phyloP scores from a whole-genome alignment of 2,888 invertebrate genomes.

The Odontomyia ornata region DNA sequence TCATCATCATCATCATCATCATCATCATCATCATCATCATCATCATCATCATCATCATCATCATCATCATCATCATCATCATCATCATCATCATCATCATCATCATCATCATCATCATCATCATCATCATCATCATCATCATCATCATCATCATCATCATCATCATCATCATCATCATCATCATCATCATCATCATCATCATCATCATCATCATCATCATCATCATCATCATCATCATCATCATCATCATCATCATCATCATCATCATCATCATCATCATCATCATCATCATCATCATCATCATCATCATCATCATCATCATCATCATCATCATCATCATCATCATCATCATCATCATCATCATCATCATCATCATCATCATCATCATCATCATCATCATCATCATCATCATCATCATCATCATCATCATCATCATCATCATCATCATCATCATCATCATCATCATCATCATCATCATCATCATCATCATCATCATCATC shows the following conservation, averaged over 20 bases:
- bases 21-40: not conserved
- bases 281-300: not conserved
- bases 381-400: not conserved
- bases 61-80: not conserved
- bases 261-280: not conserved
- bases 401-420: not conserved
- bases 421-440: not conserved
- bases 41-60: not conserved
- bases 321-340: not conserved
- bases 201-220: not conserved
- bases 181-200: not conserved
- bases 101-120: not conserved
- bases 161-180: not conserved
- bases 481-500: not conserved
- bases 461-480: not conserved
- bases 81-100: not conserved
- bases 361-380: not conserved
- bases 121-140: not conserved
- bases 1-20: not conserved
- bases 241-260: not conserved
- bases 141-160: not conserved
- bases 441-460: not conserved
- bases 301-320: not conserved
- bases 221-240: not conserved
- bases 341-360: not conserved